These are phyloP conservation scores for Rhogogaster chlorosoma DNA, from an alignment of 2,888 invertebrate genomes.

Conservation along the genomic window DNA sequence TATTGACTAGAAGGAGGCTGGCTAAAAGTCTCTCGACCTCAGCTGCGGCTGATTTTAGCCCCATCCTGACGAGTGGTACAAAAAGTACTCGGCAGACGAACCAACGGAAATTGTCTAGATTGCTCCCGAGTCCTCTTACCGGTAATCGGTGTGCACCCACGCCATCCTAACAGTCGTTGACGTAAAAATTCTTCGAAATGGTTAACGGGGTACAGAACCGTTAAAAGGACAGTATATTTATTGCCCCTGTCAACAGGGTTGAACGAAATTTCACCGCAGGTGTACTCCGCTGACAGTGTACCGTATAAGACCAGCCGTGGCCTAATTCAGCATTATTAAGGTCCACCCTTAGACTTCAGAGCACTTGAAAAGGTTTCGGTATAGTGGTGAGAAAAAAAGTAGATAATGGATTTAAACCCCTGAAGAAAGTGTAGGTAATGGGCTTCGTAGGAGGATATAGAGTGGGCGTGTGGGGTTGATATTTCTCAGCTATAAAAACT, in stretches of 20 bases:
- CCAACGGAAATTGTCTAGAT: conserved; percentile 40
- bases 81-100: conserved; percentile 22
- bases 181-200: conserved; percentile 16
- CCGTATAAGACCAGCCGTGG: not conserved
- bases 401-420: conserved; percentile 44
- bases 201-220: not conserved
- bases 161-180: not conserved
- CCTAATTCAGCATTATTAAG: conserved; percentile 33
- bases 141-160: conserved; percentile 14
- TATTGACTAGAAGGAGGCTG: conserved; percentile 36
- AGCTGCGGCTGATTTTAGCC: conserved; percentile 33
- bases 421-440: not conserved
- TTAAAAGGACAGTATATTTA: conserved; percentile 11
- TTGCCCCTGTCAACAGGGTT: conserved; percentile 2
- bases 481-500: conserved; percentile 25
- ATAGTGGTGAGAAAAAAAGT: not conserved
- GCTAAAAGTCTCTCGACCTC: conserved; percentile 41
- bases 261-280: conserved; percentile 6
- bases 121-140: conserved; percentile 19
- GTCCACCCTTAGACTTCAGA: conserved; percentile 5
- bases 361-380: conserved; percentile 38
- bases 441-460: not conserved
- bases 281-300: not conserved
- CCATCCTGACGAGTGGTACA: conserved; percentile 6
- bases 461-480: not conserved